A percentile compares a stretch with the other conserved stretches of the same genome.
Conservation (phyloP, 23 tunicate species). For the Oikopleura vanhoeffeni region DNA sequence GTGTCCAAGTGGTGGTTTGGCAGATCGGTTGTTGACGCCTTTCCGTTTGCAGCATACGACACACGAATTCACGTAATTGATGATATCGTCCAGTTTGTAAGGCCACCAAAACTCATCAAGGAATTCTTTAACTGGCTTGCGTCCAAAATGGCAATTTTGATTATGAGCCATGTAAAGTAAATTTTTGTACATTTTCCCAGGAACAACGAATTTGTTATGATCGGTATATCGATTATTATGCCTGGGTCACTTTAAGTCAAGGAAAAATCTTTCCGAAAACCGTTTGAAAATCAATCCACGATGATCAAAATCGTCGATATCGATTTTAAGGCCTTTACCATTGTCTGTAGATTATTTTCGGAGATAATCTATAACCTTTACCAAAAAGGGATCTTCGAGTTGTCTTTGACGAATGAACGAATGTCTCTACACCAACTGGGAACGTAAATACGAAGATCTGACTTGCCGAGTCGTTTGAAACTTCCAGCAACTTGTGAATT, state of each 20-base stretch:
- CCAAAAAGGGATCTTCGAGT: background rate
- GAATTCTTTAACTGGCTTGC: background rate
- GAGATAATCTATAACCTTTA: background rate
- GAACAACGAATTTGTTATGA: background rate
- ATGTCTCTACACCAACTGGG: slow-evolving; percentile 1
- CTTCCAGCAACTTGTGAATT: background rate
- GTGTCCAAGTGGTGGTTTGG: background rate
- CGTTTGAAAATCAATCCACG: background rate
- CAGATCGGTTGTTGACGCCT: background rate
- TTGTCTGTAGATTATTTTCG: background rate
- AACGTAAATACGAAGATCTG: background rate
- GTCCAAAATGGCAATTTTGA: background rate
- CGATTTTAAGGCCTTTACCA: background rate
- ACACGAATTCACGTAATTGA: background rate
- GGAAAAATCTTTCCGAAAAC: background rate
- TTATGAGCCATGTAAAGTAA: background rate
- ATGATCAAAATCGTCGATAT: background rate
- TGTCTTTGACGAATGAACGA: background rate
- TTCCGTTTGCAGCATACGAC: background rate
- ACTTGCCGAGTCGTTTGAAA: background rate
- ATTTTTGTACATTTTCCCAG: background rate
- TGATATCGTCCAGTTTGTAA: background rate
- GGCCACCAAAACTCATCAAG: background rate
- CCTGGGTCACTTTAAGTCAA: background rate
- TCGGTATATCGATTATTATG: no score